Percentiles rank a stretch among this genome's conserved stretches.
Conservation (phyloP, 2,888 invertebrate genomes). For the Andrena flavipes region DNA sequence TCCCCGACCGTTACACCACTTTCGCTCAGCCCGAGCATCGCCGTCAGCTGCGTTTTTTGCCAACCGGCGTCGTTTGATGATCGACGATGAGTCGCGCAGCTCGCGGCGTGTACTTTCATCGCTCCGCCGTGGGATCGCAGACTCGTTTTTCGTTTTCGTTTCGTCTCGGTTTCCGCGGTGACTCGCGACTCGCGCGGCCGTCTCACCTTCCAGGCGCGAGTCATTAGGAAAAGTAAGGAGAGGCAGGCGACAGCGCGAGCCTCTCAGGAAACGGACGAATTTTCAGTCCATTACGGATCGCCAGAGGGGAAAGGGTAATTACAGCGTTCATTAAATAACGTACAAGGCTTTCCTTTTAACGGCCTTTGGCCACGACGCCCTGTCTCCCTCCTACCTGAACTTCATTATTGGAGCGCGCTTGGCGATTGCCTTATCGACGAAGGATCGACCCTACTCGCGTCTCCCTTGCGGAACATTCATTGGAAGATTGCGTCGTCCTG, state of each 20-base stretch:
- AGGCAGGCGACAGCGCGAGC: neutral
- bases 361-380: neutral
- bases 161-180: slow-evolving; percentile 2
- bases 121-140: neutral
- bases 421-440: neutral
- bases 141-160: slow-evolving; percentile 35
- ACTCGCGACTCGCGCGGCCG: slow-evolving; percentile 7
- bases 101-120: slow-evolving; percentile 33
- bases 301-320: slow-evolving; percentile 21
- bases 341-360: slow-evolving; percentile 23
- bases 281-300: slow-evolving; percentile 11
- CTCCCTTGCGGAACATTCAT: neutral
- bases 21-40: slow-evolving; percentile 34
- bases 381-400: neutral
- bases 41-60: slow-evolving; percentile 38
- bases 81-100: slow-evolving; percentile 21
- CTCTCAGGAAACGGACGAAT: neutral
- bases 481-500: neutral
- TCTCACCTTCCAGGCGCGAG: neutral
- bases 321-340: slow-evolving; percentile 7
- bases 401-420: neutral
- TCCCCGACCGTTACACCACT: slow-evolving; percentile 30
- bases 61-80: slow-evolving; percentile 6
- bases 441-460: neutral
- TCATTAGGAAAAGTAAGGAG: slow-evolving; percentile 1